Base-by-base conservation (phyloP, 2,113 vertebrate species). In the Bos javanicus region DNA sequence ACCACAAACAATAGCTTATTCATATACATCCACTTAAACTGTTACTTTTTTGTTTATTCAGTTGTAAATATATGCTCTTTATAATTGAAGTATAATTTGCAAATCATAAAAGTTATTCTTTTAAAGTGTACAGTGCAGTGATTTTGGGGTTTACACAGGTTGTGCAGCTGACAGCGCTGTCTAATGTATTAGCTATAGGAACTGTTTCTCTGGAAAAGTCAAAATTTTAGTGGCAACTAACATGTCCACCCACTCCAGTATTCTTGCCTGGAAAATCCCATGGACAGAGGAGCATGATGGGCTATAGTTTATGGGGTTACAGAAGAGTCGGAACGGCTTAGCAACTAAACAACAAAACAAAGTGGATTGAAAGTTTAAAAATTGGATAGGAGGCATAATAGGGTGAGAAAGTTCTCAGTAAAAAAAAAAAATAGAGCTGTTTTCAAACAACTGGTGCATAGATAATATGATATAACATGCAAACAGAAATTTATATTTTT, bases 31-130 rank as follows among this genome's bases (percentile, higher is more conserved):
- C 39, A 56, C 33, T 90, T 92, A 97, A 64, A 89, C 13, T 54
- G 16, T 54, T 90, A 52, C 43, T n/a, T 87, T 96, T 95, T 96
- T 92, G 83, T 46, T 96, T 87, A 90, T 3, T 93, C 43, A 60
- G 82, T 89, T 78, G 25, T 87, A 87, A 81, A 59, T 87, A 33
- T 23, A 28, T 60, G 30, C 64, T 80, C 28, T 90, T 90, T 94
- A 86, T 76, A 54, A 80, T 71, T 59, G 36, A 95, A 15, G 12
- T 88, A 3, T 81, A 94, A 64, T 92, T 97, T 26, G 56, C n/a
- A 91, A 95, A 50, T 28, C 43, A 64, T 91, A 74, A 80, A 64
- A 87, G 62, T 56, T 95, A 90, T 46, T 5, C 11, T 86, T 96
- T 92, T 13, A 48, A 80, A 94, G 10, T 91, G n/a, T 67, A 8